A percentile compares a stretch with the other conserved stretches of the same genome.
These are phyloP conservation scores for Tetranychus urticae DNA, from an alignment of 1,140 invertebrate genomes.

Conservation along the genomic window DNA sequence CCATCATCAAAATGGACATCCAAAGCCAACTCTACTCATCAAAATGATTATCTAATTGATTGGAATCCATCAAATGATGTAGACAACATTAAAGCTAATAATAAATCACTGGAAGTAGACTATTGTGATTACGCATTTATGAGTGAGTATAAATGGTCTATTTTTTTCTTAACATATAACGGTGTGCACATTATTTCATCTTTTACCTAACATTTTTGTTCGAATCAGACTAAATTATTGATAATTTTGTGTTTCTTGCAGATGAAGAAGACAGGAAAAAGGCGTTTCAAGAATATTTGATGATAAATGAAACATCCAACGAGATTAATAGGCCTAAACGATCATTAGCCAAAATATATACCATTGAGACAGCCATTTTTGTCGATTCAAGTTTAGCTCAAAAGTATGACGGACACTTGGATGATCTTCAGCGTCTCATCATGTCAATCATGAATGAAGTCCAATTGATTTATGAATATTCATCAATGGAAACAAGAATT, in stretches of 20 bases:
- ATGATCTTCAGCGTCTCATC: slow-evolving; percentile 15
- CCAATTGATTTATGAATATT: slow-evolving; percentile 14
- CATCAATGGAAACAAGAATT: slow-evolving; percentile 12
- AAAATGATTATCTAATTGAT: too few relatives aligned
- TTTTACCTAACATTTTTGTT: too few relatives aligned
- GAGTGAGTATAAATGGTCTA: neutral
- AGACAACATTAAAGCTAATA: neutral
- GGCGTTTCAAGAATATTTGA: neutral
- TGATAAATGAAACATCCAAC: neutral
- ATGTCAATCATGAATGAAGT: slow-evolving; percentile 16
- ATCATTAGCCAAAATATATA: neutral
- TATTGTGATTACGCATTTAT: slow-evolving; percentile 4
- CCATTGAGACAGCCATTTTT: slow-evolving; percentile 18
- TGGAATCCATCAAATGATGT: too few relatives aligned
- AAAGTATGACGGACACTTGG: slow-evolving; percentile 5
- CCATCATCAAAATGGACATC: too few relatives aligned
- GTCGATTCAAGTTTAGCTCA: slow-evolving; percentile 13
- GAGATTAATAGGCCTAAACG: neutral
- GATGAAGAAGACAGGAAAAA: slow-evolving; percentile 1
- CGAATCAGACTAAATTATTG: neutral
- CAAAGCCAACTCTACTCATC: too few relatives aligned
- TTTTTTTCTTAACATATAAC: neutral
- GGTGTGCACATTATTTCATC: neutral
- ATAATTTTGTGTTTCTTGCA: neutral
- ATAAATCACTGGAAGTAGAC: neutral